Conservation (phyloP, 1,140 invertebrate species). For the Adelges cooleyi region DNA sequence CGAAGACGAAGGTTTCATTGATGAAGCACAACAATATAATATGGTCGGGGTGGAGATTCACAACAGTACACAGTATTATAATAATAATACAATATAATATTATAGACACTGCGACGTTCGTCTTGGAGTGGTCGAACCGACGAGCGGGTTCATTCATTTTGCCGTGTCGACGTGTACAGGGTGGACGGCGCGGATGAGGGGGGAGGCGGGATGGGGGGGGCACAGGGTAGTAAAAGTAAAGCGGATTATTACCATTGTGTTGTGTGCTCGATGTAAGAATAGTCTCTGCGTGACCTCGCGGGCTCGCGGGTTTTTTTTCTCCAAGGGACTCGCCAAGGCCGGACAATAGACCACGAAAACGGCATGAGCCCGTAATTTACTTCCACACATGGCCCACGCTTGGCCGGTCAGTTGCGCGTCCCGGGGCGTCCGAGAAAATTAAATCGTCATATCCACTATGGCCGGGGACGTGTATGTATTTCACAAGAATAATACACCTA, state of each 20-base stretch:
- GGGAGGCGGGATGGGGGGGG: too few relatives aligned
- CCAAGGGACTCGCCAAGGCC: background rate
- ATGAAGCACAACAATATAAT: background rate
- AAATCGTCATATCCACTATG: background rate
- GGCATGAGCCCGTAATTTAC: conserved; percentile 7
- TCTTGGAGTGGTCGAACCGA: background rate
- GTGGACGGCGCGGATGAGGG: too few relatives aligned
- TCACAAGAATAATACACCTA: background rate
- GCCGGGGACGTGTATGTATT: background rate
- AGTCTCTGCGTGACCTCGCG: background rate
- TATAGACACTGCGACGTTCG: too few relatives aligned
- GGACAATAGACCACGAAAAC: conserved; percentile 7
- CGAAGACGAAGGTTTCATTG: background rate
- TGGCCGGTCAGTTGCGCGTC: background rate
- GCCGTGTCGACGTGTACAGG: background rate
- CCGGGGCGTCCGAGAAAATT: background rate
- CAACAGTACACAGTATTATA: background rate
- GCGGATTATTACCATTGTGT: background rate
- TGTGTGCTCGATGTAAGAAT: background rate
- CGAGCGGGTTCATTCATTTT: conserved; percentile 15
- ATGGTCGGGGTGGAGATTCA: too few relatives aligned
- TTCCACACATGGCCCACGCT: background rate
- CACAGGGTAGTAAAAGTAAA: background rate
- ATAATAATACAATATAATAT: too few relatives aligned
- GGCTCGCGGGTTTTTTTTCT: background rate